Evolutionary conservation across 2,888 invertebrate species (phyloP), one percentile per base, ranked within the genome.

Genomic region (Scrobipalpa costella): DNA sequence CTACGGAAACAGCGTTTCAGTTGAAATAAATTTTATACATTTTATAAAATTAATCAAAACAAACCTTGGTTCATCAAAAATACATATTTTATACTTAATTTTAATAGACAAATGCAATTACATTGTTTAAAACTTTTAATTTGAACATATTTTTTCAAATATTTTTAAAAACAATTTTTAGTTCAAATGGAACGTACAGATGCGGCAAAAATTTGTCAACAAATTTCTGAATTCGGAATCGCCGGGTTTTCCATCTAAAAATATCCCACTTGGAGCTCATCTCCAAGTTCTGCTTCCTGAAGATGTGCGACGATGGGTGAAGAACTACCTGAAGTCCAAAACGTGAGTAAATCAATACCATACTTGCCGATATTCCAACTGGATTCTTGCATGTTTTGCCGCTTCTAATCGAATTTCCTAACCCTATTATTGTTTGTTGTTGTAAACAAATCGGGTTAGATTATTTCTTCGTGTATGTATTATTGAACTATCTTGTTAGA

Each of bases 271-370:
- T 62, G 19, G 62, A 60, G 47, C 33, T 47, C 15, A 17, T 40
- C 47, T 13, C 47, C 63, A 57, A 63, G 63, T 27, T 7, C 57
- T 38, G 44, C 49, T 61, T 49, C 62, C 63, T 50, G 47, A 68
- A 67, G 66, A 75, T 75, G 76, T 68, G 17, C 57, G 74, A 75
- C 66, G 68, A 77, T 77, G 77, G 77, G 61, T 73, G 73, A 77
- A 69, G 62, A 64, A 65, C 66, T 66, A 62, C 50, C 63, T 63
- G 62, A 40, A 65, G 62, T 17, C 57, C 34, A 7, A 44, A 55
- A 63, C 62, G 69, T 69, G 40, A 69, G 69, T 65, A 57, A 55
- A 64, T 60, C 8, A 19, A 27, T 62, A 57, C 5, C 36, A 58
- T 52, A 8, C 3, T 52, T 50, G 7, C 50, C 17, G 11, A n/a